These are phyloP conservation scores for Chiroxiphia lanceolata DNA, from an alignment of 2,797 vertebrate genomes.

Conservation along the genomic window DNA sequence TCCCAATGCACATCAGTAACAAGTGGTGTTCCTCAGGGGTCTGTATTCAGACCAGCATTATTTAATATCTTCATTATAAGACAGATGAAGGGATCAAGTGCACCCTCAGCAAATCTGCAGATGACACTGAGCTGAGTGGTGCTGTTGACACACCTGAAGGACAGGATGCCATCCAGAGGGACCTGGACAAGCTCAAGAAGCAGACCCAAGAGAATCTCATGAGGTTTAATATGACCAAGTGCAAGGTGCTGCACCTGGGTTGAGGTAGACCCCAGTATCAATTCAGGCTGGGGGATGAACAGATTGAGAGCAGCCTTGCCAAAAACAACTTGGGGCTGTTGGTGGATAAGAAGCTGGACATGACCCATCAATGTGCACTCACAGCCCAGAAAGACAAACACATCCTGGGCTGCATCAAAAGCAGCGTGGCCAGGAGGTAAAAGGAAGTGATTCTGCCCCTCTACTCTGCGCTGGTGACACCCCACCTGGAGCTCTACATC, in stretches of 20 bases:
- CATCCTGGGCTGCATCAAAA: neutral
- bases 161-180: neutral
- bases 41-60: neutral
- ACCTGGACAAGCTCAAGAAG: neutral
- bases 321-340: neutral
- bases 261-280: neutral
- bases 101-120: neutral
- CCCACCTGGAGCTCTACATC: neutral
- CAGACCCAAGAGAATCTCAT: neutral
- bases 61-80: neutral
- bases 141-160: neutral
- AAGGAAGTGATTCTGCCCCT: neutral
- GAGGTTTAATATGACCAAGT: neutral
- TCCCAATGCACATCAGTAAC: neutral
- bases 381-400: neutral
- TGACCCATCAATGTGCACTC: neutral
- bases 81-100: neutral
- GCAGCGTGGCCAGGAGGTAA: neutral
- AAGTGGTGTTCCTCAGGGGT: neutral
- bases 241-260: neutral
- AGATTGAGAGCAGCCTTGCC: neutral
- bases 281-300: neutral
- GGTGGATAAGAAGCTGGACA: neutral
- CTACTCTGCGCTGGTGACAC: neutral
- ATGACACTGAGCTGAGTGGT: neutral